These are phyloP conservation scores for Actinernus sp. DNA, from an alignment of 92 coral and sea anemone genomes.

Conservation along the genomic window DNA sequence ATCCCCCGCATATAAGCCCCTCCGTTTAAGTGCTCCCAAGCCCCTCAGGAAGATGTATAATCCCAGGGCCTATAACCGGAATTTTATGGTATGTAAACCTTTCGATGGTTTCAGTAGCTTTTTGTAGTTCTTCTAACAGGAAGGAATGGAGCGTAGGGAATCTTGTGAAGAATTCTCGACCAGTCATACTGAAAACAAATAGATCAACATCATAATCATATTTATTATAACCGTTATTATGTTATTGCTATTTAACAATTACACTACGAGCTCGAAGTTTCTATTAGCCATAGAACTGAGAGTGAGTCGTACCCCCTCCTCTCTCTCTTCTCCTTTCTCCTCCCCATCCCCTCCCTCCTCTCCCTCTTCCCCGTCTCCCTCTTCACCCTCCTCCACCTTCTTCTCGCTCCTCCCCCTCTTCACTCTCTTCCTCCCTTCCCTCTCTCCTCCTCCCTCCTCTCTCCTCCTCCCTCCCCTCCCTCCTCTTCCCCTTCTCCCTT, in stretches of 20 bases:
- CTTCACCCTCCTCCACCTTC: neutral
- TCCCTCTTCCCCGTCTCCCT: neutral
- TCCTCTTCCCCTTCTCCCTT: neutral
- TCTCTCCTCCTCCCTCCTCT: neutral
- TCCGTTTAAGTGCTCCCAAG: no score
- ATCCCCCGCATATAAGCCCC: no score
- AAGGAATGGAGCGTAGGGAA: constrained; percentile 90
- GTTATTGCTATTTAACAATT: no score
- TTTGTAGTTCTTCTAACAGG: constrained; percentile 63
- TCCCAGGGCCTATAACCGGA: no score
- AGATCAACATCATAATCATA: no score
- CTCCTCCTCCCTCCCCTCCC: neutral
- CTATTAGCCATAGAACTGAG: no score
- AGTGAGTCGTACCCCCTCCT: no score
- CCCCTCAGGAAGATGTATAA: no score
- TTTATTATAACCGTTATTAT: no score
- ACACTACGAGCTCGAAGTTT: no score
- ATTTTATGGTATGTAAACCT: no score
- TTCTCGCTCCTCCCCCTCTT: neutral
- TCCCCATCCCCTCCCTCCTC: neutral
- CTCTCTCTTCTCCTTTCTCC: neutral
- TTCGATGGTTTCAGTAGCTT: constrained; percentile 72
- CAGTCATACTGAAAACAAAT: constrained; percentile 86
- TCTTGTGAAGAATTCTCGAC: constrained; percentile 95
- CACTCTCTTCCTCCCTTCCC: neutral